Evolutionary conservation across 1,140 invertebrate genomes (phyloP).

Genomic region (Lasioglossum albipes): DNA sequence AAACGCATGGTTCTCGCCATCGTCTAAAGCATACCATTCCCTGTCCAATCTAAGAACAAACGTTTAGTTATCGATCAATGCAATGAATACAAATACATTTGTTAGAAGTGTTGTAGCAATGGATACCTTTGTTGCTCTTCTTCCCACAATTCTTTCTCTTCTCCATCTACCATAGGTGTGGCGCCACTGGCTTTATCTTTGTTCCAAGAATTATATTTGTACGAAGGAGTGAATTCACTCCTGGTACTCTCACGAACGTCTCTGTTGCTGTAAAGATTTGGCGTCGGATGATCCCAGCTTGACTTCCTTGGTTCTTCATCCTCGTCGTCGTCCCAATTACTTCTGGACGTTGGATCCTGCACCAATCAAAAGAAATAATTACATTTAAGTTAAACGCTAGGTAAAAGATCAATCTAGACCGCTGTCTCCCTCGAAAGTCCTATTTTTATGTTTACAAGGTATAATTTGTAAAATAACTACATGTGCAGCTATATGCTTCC

Average conservation of each 20-base stretch:
- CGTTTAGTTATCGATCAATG: neutral
- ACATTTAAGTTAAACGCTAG: neutral
- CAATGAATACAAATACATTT: neutral
- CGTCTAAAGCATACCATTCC: conserved; percentile 97
- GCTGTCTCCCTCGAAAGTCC: too few relatives aligned
- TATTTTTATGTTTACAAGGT: too few relatives aligned
- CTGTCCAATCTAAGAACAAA: conserved; percentile 87
- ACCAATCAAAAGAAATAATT: neutral
- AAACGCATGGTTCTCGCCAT: conserved; percentile 96
- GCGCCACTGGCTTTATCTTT: conserved; percentile 84
- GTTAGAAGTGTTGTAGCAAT: neutral
- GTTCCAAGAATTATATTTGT: conserved; percentile 91
- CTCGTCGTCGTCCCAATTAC: conserved; percentile 94
- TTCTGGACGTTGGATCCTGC: conserved; percentile 87
- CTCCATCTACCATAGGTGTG: conserved; percentile 82
- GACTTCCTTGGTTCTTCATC: conserved; percentile 85
- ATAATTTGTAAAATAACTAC: too few relatives aligned
- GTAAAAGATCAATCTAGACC: too few relatives aligned
- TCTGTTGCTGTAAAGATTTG: conserved; percentile 81
- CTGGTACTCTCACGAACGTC: conserved; percentile 80
- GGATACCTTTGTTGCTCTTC: conserved; percentile 88
- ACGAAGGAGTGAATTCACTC: conserved; percentile 90
- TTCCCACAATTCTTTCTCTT: conserved; percentile 92
- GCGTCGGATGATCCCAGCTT: conserved; percentile 96
- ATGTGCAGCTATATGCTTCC: too few relatives aligned